Evolutionary conservation across 2,797 vertebrate species (phyloP), one percentile per base, ranked within the genome.

Genomic region (Brotula barbata): DNA sequence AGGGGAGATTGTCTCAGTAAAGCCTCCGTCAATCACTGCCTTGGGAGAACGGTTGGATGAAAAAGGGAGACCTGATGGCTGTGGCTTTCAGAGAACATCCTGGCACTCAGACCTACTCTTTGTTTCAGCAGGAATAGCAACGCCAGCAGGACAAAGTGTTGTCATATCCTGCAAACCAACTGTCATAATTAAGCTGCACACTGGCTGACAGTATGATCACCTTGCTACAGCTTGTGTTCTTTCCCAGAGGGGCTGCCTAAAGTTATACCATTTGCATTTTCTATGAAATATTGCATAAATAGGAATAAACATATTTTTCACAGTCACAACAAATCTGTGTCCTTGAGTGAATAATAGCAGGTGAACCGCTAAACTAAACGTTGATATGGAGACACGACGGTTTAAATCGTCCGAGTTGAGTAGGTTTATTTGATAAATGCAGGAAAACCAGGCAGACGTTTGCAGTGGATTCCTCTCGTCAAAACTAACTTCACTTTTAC

Each of bases 21-120:
- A 84, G 75, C 78, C 77, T 61, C 64, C 43, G 45, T 85, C 84
- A 83, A 66, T 88, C 80, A 80, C 64, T 79, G 73, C 52, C 34
- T 12, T 23, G 66, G 71, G 72, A 77, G 71, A 69, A 73, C 50
- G 68, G 54, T 50, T 75, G 68, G 81, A 70, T 5, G 25, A 58
- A 51, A 63, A 61, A 53, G 58, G 31, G 60, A 43, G 37, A 53
- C 54, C 37, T 17, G 58, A 68, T 55, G 68, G 51, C 55, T 58
- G 69, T 46, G 58, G 63, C 62, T 81, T 73, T 77, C 52, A 25
- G 54, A 62, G 57, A 50, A 64, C 65, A 75, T 71, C 37, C 61
- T 81, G 73, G 69, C 60, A 57, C n/a, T 11, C 15, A 46, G 40
- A 57, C 50, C 50, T 65, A 63, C 46, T 67, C 50, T 67, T 84